Evolutionary conservation across 2,888 invertebrate species (phyloP), one percentile per base, ranked within the genome.

Genomic region (Itoplectis maculator): DNA sequence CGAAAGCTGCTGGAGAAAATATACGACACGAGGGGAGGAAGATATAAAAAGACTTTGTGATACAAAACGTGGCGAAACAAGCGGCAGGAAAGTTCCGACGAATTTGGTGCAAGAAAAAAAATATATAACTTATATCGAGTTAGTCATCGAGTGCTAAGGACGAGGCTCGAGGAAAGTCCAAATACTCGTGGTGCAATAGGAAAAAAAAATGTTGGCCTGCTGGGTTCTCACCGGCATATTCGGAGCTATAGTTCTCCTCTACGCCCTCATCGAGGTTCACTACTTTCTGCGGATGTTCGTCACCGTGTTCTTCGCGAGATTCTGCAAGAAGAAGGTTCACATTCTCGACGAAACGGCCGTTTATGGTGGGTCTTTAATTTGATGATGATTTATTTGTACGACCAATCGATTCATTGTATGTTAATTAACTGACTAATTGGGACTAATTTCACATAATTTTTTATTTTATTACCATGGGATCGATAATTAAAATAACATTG

Each of bases 281-380:
- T 97, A 97, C 92, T 95, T 97, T 90, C 90, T 96, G 84, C 94
- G 97, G 88, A 95, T 96, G 91, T 93, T 95, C 86, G 93, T 96
- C 86, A 95, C 95, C 86, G 95, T 96, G 63, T 87, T 96, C 84
- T 93, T 95, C 84, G 96, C 96, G 37, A 94, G 95, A 82, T 94
- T 95, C 81, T 95, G 95, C 90, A 95, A 96, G 93, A 94, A 94
- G 80, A 94, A 93, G 88, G 94, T 94, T 81, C 94, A 95, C 88
- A 94, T 97, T 86, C 93, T 95, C 85, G 96, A 96, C 89, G 94
- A 95, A 86, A 95, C 96, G 0, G 93, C 94, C 11, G 94, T 96
- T 59, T 95, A 95, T 88, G 96, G 97, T 96, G 91, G 93, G 95
- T 93, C n/a, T n/a, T n/a, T n/a, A n/a, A n/a, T n/a, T n/a, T n/a